Evolutionary conservation across 2,888 invertebrate species (phyloP).

Genomic region (Encarsia formosa): DNA sequence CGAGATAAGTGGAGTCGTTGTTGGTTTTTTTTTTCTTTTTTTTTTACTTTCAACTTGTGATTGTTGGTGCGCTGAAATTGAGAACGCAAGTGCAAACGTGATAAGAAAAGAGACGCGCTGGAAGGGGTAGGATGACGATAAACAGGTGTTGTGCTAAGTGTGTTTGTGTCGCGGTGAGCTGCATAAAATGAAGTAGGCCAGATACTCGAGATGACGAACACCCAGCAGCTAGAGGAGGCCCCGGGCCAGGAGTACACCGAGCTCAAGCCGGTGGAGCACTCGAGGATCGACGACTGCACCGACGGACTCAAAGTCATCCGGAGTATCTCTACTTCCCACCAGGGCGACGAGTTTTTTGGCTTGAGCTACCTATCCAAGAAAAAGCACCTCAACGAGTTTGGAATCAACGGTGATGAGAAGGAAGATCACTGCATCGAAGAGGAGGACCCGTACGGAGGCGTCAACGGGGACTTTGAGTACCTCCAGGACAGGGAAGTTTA

Average conservation of each 20-base stretch:
- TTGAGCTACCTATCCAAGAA: conserved; percentile 18
- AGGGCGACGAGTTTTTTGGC: conserved; percentile 24
- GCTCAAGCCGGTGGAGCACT: conserved; percentile 45
- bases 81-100: no score
- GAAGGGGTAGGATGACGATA: no score
- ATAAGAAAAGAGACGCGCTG: no score
- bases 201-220: conserved; percentile 23
- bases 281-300: conserved; percentile 39
- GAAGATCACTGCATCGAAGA: conserved; percentile 8
- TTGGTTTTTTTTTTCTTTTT: no score
- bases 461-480: conserved; percentile 27
- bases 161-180: no score
- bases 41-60: no score
- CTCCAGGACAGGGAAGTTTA: conserved; percentile 28
- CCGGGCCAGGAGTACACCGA: conserved; percentile 46
- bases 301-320: conserved; percentile 44
- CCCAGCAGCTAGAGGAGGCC: conserved; percentile 36
- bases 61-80: no score
- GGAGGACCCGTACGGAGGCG: conserved; percentile 11
- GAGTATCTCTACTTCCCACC: conserved; percentile 37
- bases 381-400: conserved; percentile 1
- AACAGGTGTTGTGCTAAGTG: no score
- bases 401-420: neutral
- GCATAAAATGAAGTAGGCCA: no score
- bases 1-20: no score